A percentile compares a stretch with the other conserved stretches of the same genome.
phyloP scores from a whole-genome alignment of 1,140 invertebrate genomes.

The Pseudomyrmex concolor region DNA sequence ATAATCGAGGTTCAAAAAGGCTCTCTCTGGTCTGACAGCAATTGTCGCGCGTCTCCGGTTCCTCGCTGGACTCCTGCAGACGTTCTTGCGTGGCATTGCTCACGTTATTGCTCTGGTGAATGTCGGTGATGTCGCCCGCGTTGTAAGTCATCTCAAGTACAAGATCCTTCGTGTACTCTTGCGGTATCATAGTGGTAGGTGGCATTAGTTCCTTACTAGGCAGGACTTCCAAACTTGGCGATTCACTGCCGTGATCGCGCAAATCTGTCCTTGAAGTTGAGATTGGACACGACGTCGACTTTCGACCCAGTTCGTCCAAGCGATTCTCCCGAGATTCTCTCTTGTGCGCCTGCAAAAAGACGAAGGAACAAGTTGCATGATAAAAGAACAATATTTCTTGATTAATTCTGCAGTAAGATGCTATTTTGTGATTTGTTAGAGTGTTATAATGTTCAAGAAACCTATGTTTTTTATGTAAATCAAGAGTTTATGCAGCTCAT shows the following conservation, averaged over 20 bases:
- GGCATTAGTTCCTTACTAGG: conserved; percentile 79
- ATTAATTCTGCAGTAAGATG: not conserved
- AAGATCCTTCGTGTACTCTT: conserved; percentile 76
- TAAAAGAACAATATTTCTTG: not conserved
- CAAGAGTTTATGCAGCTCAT: not conserved
- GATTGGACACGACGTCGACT: conserved; percentile 82
- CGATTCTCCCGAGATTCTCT: conserved; percentile 91
- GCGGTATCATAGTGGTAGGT: conserved; percentile 75
- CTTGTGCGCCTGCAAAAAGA: conserved; percentile 89
- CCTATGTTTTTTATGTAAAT: not conserved
- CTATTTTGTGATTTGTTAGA: not conserved
- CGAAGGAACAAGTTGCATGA: conserved; percentile 21
- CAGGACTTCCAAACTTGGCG: conserved; percentile 78
- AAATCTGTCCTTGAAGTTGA: conserved; percentile 77
- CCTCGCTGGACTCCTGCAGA: conserved; percentile 85
- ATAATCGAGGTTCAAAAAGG: conserved; percentile 86
- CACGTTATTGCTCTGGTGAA: conserved; percentile 84
- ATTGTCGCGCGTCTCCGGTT: conserved; percentile 90
- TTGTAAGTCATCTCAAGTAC: conserved; percentile 76
- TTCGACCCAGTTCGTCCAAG: conserved; percentile 88
- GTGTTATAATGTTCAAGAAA: not conserved
- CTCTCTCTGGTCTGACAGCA: conserved; percentile 93
- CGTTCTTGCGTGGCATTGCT: conserved; percentile 84
- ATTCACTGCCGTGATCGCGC: conserved; percentile 76
- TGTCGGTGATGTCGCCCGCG: conserved; percentile 82